These are phyloP conservation scores for Choristoneura rosaceana DNA, from an alignment of 2,888 invertebrate genomes.

Conservation along the genomic window DNA sequence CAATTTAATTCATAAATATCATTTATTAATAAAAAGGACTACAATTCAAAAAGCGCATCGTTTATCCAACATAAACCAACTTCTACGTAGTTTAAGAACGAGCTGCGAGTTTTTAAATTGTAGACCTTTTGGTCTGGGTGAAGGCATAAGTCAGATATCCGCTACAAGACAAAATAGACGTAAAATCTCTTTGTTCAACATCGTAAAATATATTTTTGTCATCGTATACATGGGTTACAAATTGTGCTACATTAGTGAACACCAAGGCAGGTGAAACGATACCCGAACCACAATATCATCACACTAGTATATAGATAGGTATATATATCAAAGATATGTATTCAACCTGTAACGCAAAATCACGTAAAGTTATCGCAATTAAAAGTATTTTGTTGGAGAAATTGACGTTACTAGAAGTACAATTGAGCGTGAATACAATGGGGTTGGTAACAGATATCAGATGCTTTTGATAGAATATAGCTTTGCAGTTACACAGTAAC, in stretches of 20 bases:
- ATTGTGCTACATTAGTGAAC: slow-evolving; percentile 83
- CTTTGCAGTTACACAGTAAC: slow-evolving; percentile 56
- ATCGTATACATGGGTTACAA: slow-evolving; percentile 85
- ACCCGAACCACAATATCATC: slow-evolving; percentile 64
- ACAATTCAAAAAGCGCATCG: slow-evolving; percentile 53
- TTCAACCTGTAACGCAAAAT: slow-evolving; percentile 80
- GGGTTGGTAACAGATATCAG: slow-evolving; percentile 66
- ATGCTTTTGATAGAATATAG: slow-evolving; percentile 59
- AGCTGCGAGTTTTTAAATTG: slow-evolving; percentile 35
- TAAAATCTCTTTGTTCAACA: slow-evolving; percentile 82
- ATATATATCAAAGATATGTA: slow-evolving; percentile 84
- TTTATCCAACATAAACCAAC: slow-evolving; percentile 12
- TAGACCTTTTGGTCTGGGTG: slow-evolving; percentile 68
- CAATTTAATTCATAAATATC: slow-evolving; percentile 50
- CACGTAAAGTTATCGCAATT: slow-evolving; percentile 63
- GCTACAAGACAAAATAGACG: slow-evolving; percentile 77
- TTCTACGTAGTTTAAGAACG: slow-evolving; percentile 16
- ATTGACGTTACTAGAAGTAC: slow-evolving; percentile 80
- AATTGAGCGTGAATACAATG: slow-evolving; percentile 72
- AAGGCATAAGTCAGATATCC: slow-evolving; percentile 79
- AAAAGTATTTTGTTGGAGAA: slow-evolving; percentile 55
- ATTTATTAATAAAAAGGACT: slow-evolving; percentile 58
- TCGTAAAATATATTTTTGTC: slow-evolving; percentile 82
- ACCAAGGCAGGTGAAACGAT: slow-evolving; percentile 83
- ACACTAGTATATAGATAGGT: slow-evolving; percentile 65